Percentiles rank a stretch among this genome's conserved stretches.
These are phyloP conservation scores for Hyperoplus immaculatus DNA, from an alignment of 2,797 vertebrate species.

Conservation along the genomic window DNA sequence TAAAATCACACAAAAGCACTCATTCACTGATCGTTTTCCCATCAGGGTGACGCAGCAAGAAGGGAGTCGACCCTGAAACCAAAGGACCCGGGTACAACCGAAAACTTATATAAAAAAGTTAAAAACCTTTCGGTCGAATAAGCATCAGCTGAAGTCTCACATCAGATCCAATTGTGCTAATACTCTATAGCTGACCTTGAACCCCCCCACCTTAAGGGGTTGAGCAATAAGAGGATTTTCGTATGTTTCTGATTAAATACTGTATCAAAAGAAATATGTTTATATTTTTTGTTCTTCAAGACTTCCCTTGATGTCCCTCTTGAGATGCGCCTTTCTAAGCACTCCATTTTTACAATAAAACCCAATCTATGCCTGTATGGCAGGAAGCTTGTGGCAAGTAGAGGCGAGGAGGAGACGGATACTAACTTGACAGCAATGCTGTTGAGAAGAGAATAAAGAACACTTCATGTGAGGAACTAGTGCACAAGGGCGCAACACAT, in stretches of 20 bases:
- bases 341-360: slow-evolving; percentile 50
- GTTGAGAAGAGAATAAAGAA: slow-evolving; percentile 47
- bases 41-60: slow-evolving; percentile 41
- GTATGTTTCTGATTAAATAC: slow-evolving; percentile 5
- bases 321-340: slow-evolving; percentile 10
- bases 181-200: slow-evolving; percentile 5
- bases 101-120: slow-evolving; percentile 37
- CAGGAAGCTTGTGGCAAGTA: slow-evolving; percentile 44
- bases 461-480: slow-evolving; percentile 15
- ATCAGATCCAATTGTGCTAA: slow-evolving; percentile 2
- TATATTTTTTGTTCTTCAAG: slow-evolving; percentile 32
- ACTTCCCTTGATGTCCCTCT: slow-evolving; percentile 30
- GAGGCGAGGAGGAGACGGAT: slow-evolving; percentile 38
- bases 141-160: slow-evolving; percentile 44
- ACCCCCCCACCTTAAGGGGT: neutral
- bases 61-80: slow-evolving; percentile 34
- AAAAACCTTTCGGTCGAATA: slow-evolving; percentile 42
- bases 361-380: slow-evolving; percentile 53
- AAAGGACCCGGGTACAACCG: slow-evolving; percentile 31
- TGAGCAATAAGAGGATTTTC: slow-evolving; percentile 7
- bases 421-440: slow-evolving; percentile 26
- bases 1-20: slow-evolving; percentile 61
- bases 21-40: slow-evolving; percentile 52
- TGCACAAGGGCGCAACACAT: slow-evolving; percentile 22
- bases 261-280: slow-evolving; percentile 15